Conservation (phyloP, 2,113 vertebrate genomes). For the Abramis brama region DNA sequence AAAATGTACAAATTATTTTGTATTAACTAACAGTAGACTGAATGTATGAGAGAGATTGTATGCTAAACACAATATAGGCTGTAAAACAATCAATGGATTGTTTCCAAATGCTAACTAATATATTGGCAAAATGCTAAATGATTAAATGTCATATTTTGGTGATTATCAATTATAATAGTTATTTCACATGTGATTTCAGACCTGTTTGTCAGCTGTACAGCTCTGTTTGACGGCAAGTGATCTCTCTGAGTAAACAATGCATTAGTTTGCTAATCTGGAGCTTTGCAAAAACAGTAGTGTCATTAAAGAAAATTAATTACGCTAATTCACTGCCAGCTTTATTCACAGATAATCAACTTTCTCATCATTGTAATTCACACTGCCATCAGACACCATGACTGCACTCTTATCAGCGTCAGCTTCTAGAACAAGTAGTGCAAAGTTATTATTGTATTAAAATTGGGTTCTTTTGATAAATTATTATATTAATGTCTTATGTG, state of each 20-base stretch:
- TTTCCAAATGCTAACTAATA: not conserved
- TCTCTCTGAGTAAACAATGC: slow-evolving; percentile 70
- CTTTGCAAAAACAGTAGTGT: slow-evolving; percentile 75
- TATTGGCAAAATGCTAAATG: not conserved
- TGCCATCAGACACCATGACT: slow-evolving; percentile 73
- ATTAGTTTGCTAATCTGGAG: slow-evolving; percentile 73
- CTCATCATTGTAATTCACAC: slow-evolving; percentile 75
- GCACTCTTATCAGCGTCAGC: slow-evolving; percentile 78
- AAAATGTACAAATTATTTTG: not conserved
- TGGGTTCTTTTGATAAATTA: not conserved
- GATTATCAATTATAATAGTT: not conserved
- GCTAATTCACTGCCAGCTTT: slow-evolving; percentile 76
- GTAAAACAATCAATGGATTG: not conserved
- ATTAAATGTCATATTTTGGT: not conserved
- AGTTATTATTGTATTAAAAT: not conserved
- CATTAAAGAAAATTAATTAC: slow-evolving; percentile 82
- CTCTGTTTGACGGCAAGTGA: slow-evolving; percentile 55
- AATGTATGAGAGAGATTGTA: slow-evolving; percentile 22
- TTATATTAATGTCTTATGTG: not conserved
- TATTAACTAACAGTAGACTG: not conserved
- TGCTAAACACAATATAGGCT: not conserved
- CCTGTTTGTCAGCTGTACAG: slow-evolving; percentile 15
- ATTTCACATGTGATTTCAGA: not conserved
- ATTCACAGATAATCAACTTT: slow-evolving; percentile 80
- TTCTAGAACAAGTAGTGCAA: not conserved